A percentile compares a stretch with the other conserved stretches of the same genome.
Conservation (phyloP, 2,113 vertebrate species). For the Salvelinus alpinus region DNA sequence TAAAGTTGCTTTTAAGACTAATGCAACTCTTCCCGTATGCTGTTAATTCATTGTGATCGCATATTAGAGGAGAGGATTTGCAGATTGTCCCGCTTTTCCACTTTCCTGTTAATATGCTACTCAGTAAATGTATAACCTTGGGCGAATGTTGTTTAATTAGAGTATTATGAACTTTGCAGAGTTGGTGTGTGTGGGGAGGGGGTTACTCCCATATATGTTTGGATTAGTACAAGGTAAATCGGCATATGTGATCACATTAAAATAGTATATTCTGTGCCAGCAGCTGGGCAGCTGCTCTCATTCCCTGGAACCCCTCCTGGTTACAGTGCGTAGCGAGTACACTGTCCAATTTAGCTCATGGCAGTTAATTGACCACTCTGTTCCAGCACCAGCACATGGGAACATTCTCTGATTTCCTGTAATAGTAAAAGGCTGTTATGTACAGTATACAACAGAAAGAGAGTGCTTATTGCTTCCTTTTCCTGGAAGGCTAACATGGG, state of each 20-base stretch:
- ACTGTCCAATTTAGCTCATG: background rate
- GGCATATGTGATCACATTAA: constrained; percentile 11
- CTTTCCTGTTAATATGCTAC: constrained; percentile 21
- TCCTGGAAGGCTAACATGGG: no score
- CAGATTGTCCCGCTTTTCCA: constrained; percentile 20
- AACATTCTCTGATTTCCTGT: background rate
- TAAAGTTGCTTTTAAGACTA: constrained; percentile 34
- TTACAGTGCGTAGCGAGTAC: background rate
- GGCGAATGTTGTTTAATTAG: constrained; percentile 34
- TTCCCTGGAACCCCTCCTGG: background rate
- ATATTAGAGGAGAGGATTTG: constrained; percentile 12
- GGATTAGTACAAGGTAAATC: constrained; percentile 19
- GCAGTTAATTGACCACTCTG: background rate
- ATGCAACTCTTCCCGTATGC: constrained; percentile 7
- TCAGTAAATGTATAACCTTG: constrained; percentile 31
- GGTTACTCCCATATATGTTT: background rate
- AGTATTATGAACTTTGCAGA: constrained; percentile 6
- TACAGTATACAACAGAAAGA: background rate
- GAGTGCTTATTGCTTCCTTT: background rate
- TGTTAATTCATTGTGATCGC: constrained; percentile 18
- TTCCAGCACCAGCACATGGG: background rate
- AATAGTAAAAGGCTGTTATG: background rate
- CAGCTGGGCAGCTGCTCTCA: background rate
- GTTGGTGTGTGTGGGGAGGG: background rate
- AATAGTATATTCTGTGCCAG: background rate